Percentiles rank a stretch among this genome's conserved stretches.
Evolutionary conservation across 2,113 vertebrate species (phyloP).

Genomic region (Spilogale gracilis): DNA sequence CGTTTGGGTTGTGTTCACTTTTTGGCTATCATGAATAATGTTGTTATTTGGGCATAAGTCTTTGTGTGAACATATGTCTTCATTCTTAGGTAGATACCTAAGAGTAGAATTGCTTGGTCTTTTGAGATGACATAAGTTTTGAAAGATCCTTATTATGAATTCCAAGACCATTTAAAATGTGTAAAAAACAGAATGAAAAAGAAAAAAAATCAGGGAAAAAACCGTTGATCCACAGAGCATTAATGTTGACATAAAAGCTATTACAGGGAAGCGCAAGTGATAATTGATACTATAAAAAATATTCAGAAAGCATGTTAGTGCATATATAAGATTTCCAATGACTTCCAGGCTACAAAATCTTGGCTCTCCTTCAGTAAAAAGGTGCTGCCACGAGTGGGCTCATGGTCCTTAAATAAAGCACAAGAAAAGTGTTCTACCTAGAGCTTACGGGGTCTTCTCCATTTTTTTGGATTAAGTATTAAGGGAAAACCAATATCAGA

Average conservation of each 20-base stretch:
- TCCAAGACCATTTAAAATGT: conserved; percentile 35
- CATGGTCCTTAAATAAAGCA: neutral
- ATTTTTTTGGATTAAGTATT: neutral
- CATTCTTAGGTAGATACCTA: neutral
- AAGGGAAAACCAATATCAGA: neutral
- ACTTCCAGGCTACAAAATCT: conserved; percentile 19
- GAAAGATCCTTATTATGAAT: conserved; percentile 48
- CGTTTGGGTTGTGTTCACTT: neutral
- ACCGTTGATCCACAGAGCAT: neutral
- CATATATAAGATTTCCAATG: neutral
- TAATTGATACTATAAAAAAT: conserved; percentile 39
- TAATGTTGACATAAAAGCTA: conserved; percentile 47
- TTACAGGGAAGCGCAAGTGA: neutral
- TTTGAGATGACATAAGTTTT: neutral
- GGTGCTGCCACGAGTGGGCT: neutral
- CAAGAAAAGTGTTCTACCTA: neutral
- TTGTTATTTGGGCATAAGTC: neutral
- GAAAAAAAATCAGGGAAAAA: neutral
- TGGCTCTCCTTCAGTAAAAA: neutral
- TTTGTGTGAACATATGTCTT: neutral
- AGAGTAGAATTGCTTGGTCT: neutral
- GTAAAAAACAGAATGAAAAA: conserved; percentile 44
- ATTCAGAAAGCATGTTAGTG: neutral
- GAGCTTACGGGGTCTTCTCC: neutral
- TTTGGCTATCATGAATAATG: neutral